Conservation (phyloP, 2,797 vertebrate species). For the Pachyuromys duprasi region DNA sequence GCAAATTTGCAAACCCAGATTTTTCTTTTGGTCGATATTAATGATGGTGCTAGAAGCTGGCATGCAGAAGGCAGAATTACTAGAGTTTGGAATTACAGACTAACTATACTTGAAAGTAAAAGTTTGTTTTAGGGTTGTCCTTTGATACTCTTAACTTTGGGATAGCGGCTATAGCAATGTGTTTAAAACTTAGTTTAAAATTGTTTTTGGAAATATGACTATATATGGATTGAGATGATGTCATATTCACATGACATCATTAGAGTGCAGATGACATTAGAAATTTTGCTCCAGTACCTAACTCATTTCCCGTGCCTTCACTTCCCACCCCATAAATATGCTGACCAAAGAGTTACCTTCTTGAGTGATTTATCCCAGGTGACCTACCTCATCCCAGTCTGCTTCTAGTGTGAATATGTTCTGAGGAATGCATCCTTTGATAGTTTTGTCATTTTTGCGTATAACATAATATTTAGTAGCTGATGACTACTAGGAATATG, state of each 20-base stretch:
- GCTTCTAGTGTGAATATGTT: neutral
- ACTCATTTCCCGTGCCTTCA: neutral
- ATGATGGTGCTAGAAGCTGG: neutral
- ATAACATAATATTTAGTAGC: neutral
- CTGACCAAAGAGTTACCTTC: neutral
- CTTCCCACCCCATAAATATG: neutral
- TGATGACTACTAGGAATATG: neutral
- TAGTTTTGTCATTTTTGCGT: neutral
- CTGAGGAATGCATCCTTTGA: neutral
- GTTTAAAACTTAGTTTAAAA: constrained; percentile 15
- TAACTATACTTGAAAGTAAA: constrained; percentile 32
- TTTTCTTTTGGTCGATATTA: constrained; percentile 15
- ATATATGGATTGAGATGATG: constrained; percentile 7
- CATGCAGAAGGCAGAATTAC: neutral
- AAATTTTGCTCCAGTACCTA: neutral
- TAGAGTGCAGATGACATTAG: neutral
- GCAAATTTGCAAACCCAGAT: neutral
- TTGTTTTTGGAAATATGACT: neutral
- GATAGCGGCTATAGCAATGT: neutral
- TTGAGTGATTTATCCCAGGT: neutral
- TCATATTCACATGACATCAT: neutral
- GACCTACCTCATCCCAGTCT: neutral
- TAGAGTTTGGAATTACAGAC: constrained; percentile 24
- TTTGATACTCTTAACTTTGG: neutral
- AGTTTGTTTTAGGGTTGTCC: constrained; percentile 34